These are phyloP conservation scores for Cryptocephalus moraei DNA, from an alignment of 2,888 invertebrate genomes.

Conservation along the genomic window DNA sequence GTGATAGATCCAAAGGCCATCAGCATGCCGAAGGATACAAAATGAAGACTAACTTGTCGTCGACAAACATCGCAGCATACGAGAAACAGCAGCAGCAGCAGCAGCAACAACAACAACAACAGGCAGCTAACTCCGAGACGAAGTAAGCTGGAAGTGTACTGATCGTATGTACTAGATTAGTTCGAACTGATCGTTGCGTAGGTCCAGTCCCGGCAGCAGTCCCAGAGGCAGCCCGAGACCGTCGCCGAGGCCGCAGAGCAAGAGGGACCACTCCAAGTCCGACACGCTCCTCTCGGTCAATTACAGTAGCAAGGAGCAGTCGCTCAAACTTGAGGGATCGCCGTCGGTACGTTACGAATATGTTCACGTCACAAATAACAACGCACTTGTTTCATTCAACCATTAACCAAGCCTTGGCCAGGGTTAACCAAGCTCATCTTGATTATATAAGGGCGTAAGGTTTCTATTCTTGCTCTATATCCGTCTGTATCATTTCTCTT, in stretches of 20 bases:
- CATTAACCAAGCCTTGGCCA: too few relatives aligned
- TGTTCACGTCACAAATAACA: too few relatives aligned
- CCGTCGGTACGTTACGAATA: conserved; percentile 26
- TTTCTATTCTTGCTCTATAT: too few relatives aligned
- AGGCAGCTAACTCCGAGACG: conserved; percentile 12
- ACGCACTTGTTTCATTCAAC: too few relatives aligned
- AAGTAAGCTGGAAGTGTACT: conserved; percentile 5
- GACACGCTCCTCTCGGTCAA: conserved; percentile 25
- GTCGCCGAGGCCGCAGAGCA: conserved; percentile 39
- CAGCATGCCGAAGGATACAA: conserved; percentile 14
- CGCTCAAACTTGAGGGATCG: conserved; percentile 23
- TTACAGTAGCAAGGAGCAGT: conserved; percentile 17
- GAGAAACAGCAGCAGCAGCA: conserved; percentile 11
- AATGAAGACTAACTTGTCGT: conserved; percentile 24
- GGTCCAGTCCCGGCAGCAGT: conserved; percentile 37
- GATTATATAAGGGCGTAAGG: too few relatives aligned
- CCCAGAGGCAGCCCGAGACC: conserved; percentile 42
- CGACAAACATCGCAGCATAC: conserved; percentile 17
- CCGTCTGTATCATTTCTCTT: too few relatives aligned
- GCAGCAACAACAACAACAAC: not conserved
- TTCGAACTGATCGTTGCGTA: conserved; percentile 10
- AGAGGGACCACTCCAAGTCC: conserved; percentile 30
- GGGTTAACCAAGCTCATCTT: too few relatives aligned
- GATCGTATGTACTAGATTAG: not conserved
- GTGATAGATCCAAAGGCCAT: not conserved